Evolutionary conservation across 92 coral and sea anemone genomes (phyloP), one percentile per base, ranked within the genome.

Genomic region (Nematostella vectensis): DNA sequence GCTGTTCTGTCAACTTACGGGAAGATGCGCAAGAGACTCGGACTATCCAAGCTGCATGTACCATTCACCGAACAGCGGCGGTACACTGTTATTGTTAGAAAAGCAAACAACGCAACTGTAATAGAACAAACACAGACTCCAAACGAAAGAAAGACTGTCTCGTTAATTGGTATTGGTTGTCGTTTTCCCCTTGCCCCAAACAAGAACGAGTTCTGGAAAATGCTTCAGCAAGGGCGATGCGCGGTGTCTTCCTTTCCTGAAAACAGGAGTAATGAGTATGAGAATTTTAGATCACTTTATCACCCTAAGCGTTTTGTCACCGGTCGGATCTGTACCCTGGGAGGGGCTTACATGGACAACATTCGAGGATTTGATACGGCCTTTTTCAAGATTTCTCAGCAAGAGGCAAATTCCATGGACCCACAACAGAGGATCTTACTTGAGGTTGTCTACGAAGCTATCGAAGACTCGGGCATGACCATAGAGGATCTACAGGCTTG

Each of bases 361-460:
- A 70, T 85, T 48, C 48, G 63, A 59, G 65, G 67, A 13, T 86
- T 86, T 49, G 95, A 86, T 57, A 73, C 87, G 1, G 75, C 43
- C 15, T 86, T 86, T 66, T 86, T 86, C 29, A 72, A 72, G 30
- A 72, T 86, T 11, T 81, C 88, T 9, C 63, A 73, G 38, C 81
- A 77, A 36, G 88, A 86, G 38, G 82, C 88, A 11, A 82, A 69
- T 19, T 68, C 83, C 20, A 69, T 86, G 84, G 95, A 86, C 43
- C 95, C 95, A 1, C 95, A 86, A 49, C 88, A 80, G 55, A 31
- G 95, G 50, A 60, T 86, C 3, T 65, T 80, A 4, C 72, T 86
- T 19, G 74, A 86, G 33, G 80, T 77, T 22, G 85, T 81, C 10
- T 80, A 86, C 51, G 95, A 86, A 48, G 88, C 95, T 8, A 80